A percentile compares a stretch with the other conserved stretches of the same genome.
These are phyloP conservation scores for Halcyon leucocephala DNA, from an alignment of 2,797 vertebrate genomes.

Conservation along the genomic window DNA sequence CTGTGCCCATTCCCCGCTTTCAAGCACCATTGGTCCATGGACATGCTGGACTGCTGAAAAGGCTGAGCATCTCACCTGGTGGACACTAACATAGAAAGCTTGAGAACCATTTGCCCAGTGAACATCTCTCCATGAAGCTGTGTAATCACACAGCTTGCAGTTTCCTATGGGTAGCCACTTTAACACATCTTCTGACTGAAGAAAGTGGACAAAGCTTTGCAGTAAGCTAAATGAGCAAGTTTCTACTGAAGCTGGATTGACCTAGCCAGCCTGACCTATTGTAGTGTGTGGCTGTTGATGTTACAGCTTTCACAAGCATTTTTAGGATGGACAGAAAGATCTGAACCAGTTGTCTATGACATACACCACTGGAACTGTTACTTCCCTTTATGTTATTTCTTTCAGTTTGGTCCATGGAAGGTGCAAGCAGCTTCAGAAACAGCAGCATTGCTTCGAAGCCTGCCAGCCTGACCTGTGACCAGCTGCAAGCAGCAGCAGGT, in stretches of 20 bases:
- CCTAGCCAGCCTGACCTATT: neutral
- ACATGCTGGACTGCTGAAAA: neutral
- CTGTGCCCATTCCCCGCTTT: neutral
- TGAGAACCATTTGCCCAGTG: neutral
- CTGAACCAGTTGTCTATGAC: rapidly evolving
- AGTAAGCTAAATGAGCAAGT: neutral
- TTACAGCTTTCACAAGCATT: neutral
- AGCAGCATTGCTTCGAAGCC: neutral
- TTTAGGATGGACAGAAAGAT: neutral
- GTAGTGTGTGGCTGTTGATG: neutral
- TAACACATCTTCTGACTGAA: neutral
- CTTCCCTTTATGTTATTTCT: neutral
- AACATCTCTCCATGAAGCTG: neutral
- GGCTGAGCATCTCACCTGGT: neutral
- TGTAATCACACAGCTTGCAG: neutral
- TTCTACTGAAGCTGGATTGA: neutral
- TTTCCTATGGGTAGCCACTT: neutral
- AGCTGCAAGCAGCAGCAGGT: neutral
- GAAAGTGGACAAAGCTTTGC: neutral
- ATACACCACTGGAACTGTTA: rapidly evolving
- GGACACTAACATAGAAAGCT: neutral
- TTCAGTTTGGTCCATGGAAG: neutral
- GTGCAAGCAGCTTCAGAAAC: neutral
- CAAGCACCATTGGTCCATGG: neutral
- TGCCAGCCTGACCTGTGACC: neutral